phyloP scores from a whole-genome alignment of 2,113 vertebrate species.

The Machaerirhynchus nigripectus region DNA sequence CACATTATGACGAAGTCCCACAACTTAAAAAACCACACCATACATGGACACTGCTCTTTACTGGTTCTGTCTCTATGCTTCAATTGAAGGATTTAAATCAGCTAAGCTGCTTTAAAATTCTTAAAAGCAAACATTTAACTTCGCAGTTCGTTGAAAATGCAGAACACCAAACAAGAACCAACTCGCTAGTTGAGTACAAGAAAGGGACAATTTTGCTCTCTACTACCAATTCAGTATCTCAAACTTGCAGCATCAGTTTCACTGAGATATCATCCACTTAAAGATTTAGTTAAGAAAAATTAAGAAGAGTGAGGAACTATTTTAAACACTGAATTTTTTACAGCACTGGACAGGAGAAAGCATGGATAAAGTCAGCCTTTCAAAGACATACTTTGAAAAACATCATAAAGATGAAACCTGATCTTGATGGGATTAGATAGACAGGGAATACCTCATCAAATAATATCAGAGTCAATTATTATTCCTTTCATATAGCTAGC shows the following conservation, averaged over 20 bases:
- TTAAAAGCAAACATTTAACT: background rate
- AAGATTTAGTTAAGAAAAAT: background rate
- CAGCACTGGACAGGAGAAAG: background rate
- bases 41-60: background rate
- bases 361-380: background rate
- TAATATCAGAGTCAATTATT: background rate
- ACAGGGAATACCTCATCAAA: background rate
- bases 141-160: background rate
- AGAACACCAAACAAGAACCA: background rate
- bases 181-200: background rate
- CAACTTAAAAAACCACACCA: accelerated
- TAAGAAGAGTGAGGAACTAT: background rate
- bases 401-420: background rate
- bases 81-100: background rate
- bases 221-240: background rate
- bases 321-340: background rate
- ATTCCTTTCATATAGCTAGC: background rate
- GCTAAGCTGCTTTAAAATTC: background rate
- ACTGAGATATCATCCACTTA: background rate
- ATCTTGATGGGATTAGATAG: background rate
- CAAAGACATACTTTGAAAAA: background rate
- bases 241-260: background rate
- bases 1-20: background rate
- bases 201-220: background rate
- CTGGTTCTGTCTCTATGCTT: background rate